phyloP scores from a whole-genome alignment of 2,113 vertebrate genomes.

The Phalacrocorax carbo region DNA sequence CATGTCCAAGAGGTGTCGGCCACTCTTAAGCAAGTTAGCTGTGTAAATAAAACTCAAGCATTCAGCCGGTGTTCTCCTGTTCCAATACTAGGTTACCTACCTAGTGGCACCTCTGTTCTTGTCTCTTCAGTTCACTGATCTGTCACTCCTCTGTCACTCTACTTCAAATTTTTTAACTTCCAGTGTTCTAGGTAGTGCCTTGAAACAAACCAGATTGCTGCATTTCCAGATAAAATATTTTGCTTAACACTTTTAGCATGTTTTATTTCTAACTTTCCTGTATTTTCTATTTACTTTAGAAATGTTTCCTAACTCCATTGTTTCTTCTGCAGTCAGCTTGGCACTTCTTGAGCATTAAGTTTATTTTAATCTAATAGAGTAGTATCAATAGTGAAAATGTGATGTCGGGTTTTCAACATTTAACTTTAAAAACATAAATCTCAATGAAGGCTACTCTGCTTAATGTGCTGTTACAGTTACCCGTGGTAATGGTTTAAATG shows the following conservation, averaged over 20 bases:
- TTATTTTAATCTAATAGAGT: neutral
- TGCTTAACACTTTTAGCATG: neutral
- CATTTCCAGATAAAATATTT: neutral
- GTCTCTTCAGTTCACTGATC: neutral
- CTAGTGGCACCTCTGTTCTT: neutral
- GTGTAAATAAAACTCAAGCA: neutral
- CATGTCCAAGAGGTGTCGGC: neutral
- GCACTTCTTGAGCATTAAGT: neutral
- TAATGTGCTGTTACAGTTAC: neutral
- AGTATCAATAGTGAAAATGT: neutral
- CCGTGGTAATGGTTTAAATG: neutral
- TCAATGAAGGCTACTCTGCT: neutral
- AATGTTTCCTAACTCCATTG: neutral
- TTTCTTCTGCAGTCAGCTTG: neutral
- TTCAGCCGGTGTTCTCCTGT: neutral
- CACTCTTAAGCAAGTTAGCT: neutral
- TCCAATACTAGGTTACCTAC: neutral
- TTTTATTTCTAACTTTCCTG: neutral
- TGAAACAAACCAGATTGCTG: neutral
- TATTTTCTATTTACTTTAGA: neutral
- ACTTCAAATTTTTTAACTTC: neutral
- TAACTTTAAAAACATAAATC: neutral
- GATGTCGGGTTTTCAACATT: neutral
- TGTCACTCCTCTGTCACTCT: neutral
- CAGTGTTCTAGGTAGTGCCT: neutral